These are phyloP conservation scores for Amphiprion clarkii DNA, from an alignment of 2,797 vertebrate species.

Conservation along the genomic window DNA sequence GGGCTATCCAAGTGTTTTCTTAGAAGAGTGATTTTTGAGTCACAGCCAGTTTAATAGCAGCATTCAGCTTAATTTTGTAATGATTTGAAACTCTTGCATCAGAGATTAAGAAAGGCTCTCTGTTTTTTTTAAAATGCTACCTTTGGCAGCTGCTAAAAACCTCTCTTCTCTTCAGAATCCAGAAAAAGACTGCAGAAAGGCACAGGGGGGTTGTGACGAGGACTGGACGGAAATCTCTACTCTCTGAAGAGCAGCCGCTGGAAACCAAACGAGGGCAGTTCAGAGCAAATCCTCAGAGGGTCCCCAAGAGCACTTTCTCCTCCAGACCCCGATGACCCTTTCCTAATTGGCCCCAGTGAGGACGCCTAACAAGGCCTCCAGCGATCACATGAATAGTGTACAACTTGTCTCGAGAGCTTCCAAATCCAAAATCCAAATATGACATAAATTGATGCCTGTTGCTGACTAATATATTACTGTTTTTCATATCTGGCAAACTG, in stretches of 20 bases:
- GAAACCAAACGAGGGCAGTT: slow-evolving; percentile 62
- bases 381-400: slow-evolving; percentile 53
- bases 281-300: slow-evolving; percentile 75
- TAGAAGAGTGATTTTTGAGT: neutral
- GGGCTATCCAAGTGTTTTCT: neutral
- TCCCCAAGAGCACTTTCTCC: slow-evolving; percentile 69
- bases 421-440: slow-evolving; percentile 31
- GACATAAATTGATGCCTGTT: slow-evolving; percentile 42
- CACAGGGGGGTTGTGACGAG: slow-evolving; percentile 20
- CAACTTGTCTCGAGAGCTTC: slow-evolving; percentile 41
- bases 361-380: slow-evolving; percentile 59
- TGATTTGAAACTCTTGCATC: slow-evolving; percentile 17
- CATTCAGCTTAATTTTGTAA: slow-evolving; percentile 25
- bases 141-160: slow-evolving; percentile 23
- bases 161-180: slow-evolving; percentile 64
- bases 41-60: neutral
- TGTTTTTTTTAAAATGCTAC: neutral
- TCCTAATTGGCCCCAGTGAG: slow-evolving; percentile 67
- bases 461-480: slow-evolving; percentile 25
- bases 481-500: slow-evolving; percentile 12
- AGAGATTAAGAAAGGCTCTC: neutral
- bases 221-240: slow-evolving; percentile 43
- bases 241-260: slow-evolving; percentile 28
- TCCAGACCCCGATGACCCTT: slow-evolving; percentile 71
- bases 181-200: slow-evolving; percentile 63